Evolutionary conservation across 2,888 invertebrate genomes (phyloP), one percentile per base, ranked within the genome.

Genomic region (Eretmocerus hayati): DNA sequence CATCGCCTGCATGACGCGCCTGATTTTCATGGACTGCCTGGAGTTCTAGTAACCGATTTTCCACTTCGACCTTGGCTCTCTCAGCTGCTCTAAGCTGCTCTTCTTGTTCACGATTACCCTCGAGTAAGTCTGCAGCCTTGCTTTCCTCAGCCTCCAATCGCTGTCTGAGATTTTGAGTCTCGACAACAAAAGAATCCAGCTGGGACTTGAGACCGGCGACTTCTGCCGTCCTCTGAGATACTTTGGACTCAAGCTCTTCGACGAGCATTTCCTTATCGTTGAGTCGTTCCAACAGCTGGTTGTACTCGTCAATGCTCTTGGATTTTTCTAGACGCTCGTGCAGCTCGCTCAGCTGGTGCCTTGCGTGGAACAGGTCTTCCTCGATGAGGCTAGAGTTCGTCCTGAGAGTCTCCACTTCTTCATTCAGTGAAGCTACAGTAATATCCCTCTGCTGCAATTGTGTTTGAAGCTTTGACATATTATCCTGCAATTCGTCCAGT

Each of bases 301-400:
- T 81, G 58, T 84, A 77, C 53, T 80, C 77, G 58, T 80, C 78
- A 45, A 81, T 77, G 1, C 80, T 78, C 59, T 80, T 79, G 2
- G 66, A 64, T 46, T 43, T 35, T 16, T 48, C 23, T 4, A 61
- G 6, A 23, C 54, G 54, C 5, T 63, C 54, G 8, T 56, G 55
- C 40, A 71, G 63, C 39, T 62, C 64, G 1, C 18, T 32, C 8
- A 59, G 35, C 37, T 60, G 54, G 18, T 52, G 49, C 22, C 37
- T 46, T 3, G 59, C 48, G 18, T 46, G 18, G 42, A 58, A 50
- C 11, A 53, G 42, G 42, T 63, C 59, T 13, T 64, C 59, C 16
- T 61, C 61, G 6, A 57, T 60, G 2, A 32, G 48, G n/a, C 37
- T 57, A 2, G 54, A 18, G 5, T 53, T 46, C 0, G 44, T 52